A percentile compares a stretch with the other conserved stretches of the same genome.
Conservation (phyloP, 2,888 invertebrate genomes). For the Coelopa pilipes region DNA sequence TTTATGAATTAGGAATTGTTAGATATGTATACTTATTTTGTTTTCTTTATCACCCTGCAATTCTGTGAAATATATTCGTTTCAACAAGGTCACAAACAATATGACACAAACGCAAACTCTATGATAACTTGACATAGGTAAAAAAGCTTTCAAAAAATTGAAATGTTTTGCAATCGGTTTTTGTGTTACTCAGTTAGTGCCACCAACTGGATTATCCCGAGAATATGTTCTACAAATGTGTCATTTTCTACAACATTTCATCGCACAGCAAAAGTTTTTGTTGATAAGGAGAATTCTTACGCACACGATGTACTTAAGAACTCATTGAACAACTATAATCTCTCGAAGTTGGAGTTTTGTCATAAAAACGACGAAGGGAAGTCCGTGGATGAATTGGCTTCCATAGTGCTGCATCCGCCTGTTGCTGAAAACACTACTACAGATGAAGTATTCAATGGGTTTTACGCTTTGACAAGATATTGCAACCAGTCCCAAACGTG, state of each 20-base stretch:
- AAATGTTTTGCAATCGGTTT: conserved; percentile 1
- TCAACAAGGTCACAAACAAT: too few relatives aligned
- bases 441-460: conserved; percentile 49
- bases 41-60: neutral
- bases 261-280: conserved; percentile 50
- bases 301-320: conserved; percentile 58
- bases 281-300: conserved; percentile 60
- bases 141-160: neutral
- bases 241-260: neutral
- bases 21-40: neutral
- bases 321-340: conserved; percentile 56
- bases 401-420: conserved; percentile 42
- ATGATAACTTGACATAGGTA: too few relatives aligned
- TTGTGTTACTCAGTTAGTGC: neutral
- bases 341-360: conserved; percentile 47
- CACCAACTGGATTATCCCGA: neutral
- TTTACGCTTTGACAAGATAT: conserved; percentile 51
- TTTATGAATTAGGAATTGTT: too few relatives aligned
- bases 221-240: neutral
- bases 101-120: too few relatives aligned
- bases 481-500: conserved; percentile 49
- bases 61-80: neutral
- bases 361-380: neutral
- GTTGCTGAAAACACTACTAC: conserved; percentile 8
- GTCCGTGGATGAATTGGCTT: conserved; percentile 25